phyloP scores from a whole-genome alignment of 2,113 vertebrate genomes.

The Stomatorhinus ivindoensis region DNA sequence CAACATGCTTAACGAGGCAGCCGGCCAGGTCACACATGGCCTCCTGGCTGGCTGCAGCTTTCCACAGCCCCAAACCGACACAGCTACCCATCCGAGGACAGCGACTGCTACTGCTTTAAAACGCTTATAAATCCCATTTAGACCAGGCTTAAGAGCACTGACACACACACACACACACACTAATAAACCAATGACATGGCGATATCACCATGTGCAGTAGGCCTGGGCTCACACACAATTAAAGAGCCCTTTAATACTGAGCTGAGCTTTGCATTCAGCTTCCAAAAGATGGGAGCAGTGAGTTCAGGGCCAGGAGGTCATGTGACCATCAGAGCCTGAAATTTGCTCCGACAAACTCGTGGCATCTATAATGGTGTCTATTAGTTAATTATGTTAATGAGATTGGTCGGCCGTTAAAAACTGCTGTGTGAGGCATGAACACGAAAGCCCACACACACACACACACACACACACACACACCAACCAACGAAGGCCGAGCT shows the following conservation, averaged over 20 bases:
- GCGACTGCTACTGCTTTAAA: not conserved
- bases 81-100: not conserved
- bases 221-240: not conserved
- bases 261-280: not conserved
- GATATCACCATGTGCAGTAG: not conserved
- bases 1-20: not conserved
- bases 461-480: too few relatives aligned
- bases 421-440: not conserved
- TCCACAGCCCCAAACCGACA: not conserved
- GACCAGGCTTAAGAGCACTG: not conserved
- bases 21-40: not conserved
- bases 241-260: not conserved
- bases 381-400: not conserved
- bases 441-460: accelerated
- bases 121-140: not conserved
- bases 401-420: not conserved
- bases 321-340: not conserved
- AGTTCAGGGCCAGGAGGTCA: not conserved
- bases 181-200: not conserved
- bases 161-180: not conserved
- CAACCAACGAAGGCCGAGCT: too few relatives aligned
- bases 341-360: not conserved
- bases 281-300: not conserved
- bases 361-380: not conserved
- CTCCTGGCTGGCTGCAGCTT: too few relatives aligned